A percentile compares a stretch with the other conserved stretches of the same genome.
Conservation (phyloP, 2,113 vertebrate genomes). For the rat (Rattus norvegicus) region GRCr8 NC_086020.1:36633501-36634000, state of each 20-base stretch:
- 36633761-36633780: background rate
- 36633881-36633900: background rate
- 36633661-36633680: conserved; percentile 24
- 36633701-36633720: conserved; percentile 11
- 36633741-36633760: background rate
- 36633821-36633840: background rate
- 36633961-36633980: background rate
- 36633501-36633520: background rate
- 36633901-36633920: background rate
- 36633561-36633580: background rate
- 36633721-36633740: conserved; percentile 31
- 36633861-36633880: background rate
- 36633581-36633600: background rate
- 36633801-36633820: background rate
- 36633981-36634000: background rate
- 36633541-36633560: background rate
- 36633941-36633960: background rate
- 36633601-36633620: background rate
- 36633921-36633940: background rate
- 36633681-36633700: background rate
- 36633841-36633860: background rate
- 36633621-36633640: background rate
- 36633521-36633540: background rate
- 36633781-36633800: background rate
- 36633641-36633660: background rate